These are phyloP conservation scores for Plagodis dolabraria DNA, from an alignment of 2,888 invertebrate species.

Conservation along the genomic window DNA sequence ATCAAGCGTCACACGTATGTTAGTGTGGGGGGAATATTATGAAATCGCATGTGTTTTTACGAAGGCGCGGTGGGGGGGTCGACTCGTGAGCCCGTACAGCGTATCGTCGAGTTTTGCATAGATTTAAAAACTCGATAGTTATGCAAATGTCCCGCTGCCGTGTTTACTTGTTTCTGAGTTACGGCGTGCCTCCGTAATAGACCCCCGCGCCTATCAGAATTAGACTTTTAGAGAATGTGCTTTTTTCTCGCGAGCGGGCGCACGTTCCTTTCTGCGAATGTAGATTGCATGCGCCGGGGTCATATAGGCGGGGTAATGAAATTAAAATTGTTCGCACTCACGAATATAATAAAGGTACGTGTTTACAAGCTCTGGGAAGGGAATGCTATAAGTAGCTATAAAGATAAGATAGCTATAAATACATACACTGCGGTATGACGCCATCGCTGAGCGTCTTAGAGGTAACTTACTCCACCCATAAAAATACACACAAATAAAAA, in stretches of 20 bases:
- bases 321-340: slow-evolving; percentile 48
- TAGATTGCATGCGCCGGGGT: slow-evolving; percentile 61
- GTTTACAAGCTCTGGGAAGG: background rate
- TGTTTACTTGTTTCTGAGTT: slow-evolving; percentile 82
- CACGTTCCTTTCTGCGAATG: slow-evolving; percentile 55
- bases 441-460: no score
- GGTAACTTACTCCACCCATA: no score
- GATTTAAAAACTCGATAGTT: slow-evolving; percentile 84
- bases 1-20: slow-evolving; percentile 58
- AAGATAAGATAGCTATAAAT: no score
- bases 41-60: slow-evolving; percentile 74
- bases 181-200: slow-evolving; percentile 77
- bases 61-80: slow-evolving; percentile 56
- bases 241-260: slow-evolving; percentile 43
- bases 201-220: slow-evolving; percentile 72
- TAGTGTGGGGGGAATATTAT: slow-evolving; percentile 61
- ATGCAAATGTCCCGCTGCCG: slow-evolving; percentile 79
- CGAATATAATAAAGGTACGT: slow-evolving; percentile 34
- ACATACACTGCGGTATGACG: no score
- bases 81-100: slow-evolving; percentile 73
- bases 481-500: no score
- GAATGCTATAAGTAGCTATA: background rate
- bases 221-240: slow-evolving; percentile 61
- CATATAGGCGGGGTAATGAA: slow-evolving; percentile 43
- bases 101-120: slow-evolving; percentile 84